Evolutionary conservation across 30 jellyfish, hydroid and myxozoan genomes (phyloP), one percentile per base, ranked within the genome.

Genomic region (Hydractinia symbiolongicarpus): DNA sequence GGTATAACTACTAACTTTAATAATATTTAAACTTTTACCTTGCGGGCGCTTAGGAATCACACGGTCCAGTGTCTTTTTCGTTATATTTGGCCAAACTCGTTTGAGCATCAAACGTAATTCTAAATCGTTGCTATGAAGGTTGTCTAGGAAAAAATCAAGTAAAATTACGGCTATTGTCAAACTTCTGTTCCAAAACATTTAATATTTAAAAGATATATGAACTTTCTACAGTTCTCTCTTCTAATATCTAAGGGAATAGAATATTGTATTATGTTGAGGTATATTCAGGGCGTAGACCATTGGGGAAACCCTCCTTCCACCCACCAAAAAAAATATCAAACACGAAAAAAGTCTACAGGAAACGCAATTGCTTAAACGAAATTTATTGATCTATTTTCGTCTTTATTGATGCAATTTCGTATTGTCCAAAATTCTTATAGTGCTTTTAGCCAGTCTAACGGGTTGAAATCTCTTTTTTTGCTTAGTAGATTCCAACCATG

Each of bases 71-170:
- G 98, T 93, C 84, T 93, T 93, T 80, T 93, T 93, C 13, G 98
- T 93, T 49, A 93, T 93, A 64, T 93, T 93, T 16, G 98, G 98
- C 95, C 95, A 93, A 5, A 93, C 98, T 50, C 98, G 51, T 77
- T 93, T 93, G 61, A 93, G 76, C 98, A 93, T 93, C 50, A 76
- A 88, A 40, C 98, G 69, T 94, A 93, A 62, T 58, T 86, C 98
- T 83, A 93, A 75, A 67, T 93, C 96, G 73, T 93, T 93, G 21
- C 95, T 83, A 55, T 93, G 93, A 81, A 93, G 77, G 72, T 93
- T 93, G 72, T 93, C 98, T 93, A 68, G 52, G 71, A 30, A 30
- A 30, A 30, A 30, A 30, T 30, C 55, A 50, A 5, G 5, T 57
- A 66, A 4, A 64, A 51, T 10, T 8, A 21, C 44, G 44, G 44